Percentiles rank a stretch among this genome's conserved stretches.
phyloP scores from a whole-genome alignment of 2,113 vertebrate genomes.

The Drymodes brunneopygia region DNA sequence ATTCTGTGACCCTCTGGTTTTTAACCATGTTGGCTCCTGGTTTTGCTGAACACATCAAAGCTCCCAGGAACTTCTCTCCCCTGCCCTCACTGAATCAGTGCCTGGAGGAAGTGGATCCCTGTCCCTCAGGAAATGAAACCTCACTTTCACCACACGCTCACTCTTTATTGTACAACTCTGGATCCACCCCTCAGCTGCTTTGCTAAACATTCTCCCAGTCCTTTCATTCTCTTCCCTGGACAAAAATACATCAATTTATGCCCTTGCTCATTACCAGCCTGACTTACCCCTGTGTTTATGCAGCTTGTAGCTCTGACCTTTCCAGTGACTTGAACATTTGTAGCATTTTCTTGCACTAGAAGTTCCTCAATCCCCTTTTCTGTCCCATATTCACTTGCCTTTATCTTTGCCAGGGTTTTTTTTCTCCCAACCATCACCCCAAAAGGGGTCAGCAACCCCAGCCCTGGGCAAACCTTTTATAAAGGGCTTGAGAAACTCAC shows the following conservation, averaged over 20 bases:
- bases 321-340: background rate
- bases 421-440: background rate
- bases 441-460: background rate
- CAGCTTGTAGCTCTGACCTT: conserved; percentile 1
- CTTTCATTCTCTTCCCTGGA: background rate
- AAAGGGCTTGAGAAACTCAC: conserved; percentile 4
- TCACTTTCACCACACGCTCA: rapidly evolving
- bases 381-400: background rate
- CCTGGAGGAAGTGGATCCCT: background rate
- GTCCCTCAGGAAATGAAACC: background rate
- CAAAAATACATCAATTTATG: background rate
- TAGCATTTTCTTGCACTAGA: background rate
- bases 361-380: background rate
- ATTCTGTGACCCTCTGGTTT: background rate
- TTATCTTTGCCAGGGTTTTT: background rate
- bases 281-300: background rate
- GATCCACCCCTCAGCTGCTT: background rate
- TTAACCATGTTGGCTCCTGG: background rate
- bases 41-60: background rate
- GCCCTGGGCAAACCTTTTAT: background rate
- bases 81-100: background rate
- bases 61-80: background rate
- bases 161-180: background rate
- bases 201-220: background rate
- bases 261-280: background rate